Evolutionary conservation across 1,140 invertebrate species (phyloP).

Genomic region (Drusus annulatus): DNA sequence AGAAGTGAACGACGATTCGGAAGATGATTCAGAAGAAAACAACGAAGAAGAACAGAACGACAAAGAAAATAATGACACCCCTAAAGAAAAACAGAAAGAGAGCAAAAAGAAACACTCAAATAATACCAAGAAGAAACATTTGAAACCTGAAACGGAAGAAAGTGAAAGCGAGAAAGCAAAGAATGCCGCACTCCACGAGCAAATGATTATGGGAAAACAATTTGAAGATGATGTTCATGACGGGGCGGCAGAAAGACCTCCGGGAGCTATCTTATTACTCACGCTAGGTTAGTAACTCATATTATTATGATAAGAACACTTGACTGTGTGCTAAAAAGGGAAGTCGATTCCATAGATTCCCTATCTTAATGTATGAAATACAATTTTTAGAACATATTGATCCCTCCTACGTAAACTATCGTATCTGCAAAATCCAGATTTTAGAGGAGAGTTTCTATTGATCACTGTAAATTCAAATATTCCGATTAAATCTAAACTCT

Average conservation of each 20-base stretch:
- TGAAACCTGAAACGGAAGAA: conserved; percentile 58
- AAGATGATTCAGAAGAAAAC: conserved; percentile 55
- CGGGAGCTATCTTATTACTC: conserved; percentile 88
- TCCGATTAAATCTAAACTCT: no score
- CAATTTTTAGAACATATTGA: no score
- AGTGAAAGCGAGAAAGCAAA: conserved; percentile 44
- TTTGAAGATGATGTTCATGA: conserved; percentile 69
- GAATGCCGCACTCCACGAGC: conserved; percentile 34
- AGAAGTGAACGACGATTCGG: conserved; percentile 34
- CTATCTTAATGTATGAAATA: no score
- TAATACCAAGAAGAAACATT: conserved; percentile 61
- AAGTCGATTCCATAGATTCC: no score
- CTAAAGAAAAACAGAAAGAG: conserved; percentile 61
- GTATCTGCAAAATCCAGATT: no score
- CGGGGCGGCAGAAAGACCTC: conserved; percentile 77
- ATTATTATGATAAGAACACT: no score
- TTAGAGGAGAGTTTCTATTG: no score
- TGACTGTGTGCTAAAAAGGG: no score
- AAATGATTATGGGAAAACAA: conserved; percentile 53
- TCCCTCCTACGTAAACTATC: no score
- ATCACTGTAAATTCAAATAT: no score
- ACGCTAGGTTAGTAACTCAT: conserved; percentile 77
- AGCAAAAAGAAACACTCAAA: conserved; percentile 60
- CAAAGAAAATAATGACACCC: conserved; percentile 55
- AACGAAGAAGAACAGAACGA: conserved; percentile 62